Conservation (phyloP, 2,888 invertebrate species). For the Lottia scabra region DNA sequence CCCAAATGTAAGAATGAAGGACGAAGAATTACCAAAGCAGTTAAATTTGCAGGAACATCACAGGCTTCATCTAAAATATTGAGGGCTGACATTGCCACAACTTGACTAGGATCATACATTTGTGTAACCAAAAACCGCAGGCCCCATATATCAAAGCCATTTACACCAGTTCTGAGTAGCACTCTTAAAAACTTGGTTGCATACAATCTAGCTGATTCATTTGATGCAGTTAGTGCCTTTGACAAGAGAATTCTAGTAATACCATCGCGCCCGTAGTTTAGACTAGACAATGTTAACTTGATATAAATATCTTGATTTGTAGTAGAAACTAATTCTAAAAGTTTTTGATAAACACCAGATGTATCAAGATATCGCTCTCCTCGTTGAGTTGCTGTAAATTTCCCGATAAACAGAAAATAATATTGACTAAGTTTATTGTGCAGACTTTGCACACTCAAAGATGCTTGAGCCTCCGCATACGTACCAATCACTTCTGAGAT, state of each 20-base stretch:
- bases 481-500: slow-evolving; percentile 64
- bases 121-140: slow-evolving; percentile 86
- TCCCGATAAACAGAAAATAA: slow-evolving; percentile 93
- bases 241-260: slow-evolving; percentile 72
- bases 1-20: slow-evolving; percentile 78
- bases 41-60: slow-evolving; percentile 83
- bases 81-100: slow-evolving; percentile 84
- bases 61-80: slow-evolving; percentile 92
- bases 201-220: slow-evolving; percentile 79
- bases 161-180: slow-evolving; percentile 76
- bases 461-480: slow-evolving; percentile 46
- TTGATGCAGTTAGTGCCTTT: slow-evolving; percentile 71
- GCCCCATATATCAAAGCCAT: slow-evolving; percentile 78
- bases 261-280: slow-evolving; percentile 87
- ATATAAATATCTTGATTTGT: slow-evolving; percentile 93
- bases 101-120: slow-evolving; percentile 84
- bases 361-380: slow-evolving; percentile 77
- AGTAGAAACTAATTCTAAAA: slow-evolving; percentile 81
- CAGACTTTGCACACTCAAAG: slow-evolving; percentile 54
- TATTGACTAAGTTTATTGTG: slow-evolving; percentile 90
- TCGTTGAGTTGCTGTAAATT: slow-evolving; percentile 73
- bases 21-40: slow-evolving; percentile 81
- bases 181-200: slow-evolving; percentile 92
- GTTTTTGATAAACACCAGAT: slow-evolving; percentile 81
- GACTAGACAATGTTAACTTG: slow-evolving; percentile 90